Conservation (phyloP, 1,140 invertebrate species). For the Pristionchus pacificus region DNA sequence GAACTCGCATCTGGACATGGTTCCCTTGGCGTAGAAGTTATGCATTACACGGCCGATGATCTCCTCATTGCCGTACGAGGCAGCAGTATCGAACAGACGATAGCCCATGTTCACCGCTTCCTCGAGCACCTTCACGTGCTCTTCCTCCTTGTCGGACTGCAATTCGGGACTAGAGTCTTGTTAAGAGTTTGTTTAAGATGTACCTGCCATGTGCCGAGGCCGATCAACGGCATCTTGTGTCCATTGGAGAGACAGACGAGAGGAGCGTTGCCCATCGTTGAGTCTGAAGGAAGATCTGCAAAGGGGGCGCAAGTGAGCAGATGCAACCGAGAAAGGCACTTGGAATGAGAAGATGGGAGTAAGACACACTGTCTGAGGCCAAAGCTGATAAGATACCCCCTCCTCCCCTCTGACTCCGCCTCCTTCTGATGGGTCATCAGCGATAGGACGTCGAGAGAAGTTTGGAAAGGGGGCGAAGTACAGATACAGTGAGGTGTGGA, state of each 20-base stretch:
- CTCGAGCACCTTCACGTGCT: not conserved
- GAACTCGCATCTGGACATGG: not conserved
- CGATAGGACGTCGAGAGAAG: too few relatives aligned
- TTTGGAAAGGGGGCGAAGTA: too few relatives aligned
- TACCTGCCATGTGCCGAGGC: not conserved
- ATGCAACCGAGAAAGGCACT: too few relatives aligned
- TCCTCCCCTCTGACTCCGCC: too few relatives aligned
- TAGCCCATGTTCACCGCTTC: not conserved
- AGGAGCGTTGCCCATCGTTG: not conserved
- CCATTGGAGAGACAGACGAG: not conserved
- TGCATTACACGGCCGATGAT: not conserved
- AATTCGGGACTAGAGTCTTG: not conserved
- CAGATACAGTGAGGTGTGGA: too few relatives aligned
- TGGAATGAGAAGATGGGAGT: too few relatives aligned
- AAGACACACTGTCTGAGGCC: too few relatives aligned
- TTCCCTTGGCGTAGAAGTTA: not conserved
- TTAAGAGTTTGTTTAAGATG: not conserved
- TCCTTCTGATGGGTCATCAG: too few relatives aligned
- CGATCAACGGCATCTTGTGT: not conserved
- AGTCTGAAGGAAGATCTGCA: too few relatives aligned
- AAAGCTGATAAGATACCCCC: too few relatives aligned
- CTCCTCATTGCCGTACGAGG: not conserved
- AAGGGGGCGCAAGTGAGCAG: too few relatives aligned
- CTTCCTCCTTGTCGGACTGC: not conserved
- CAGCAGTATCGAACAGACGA: not conserved